Percentiles rank a stretch among this genome's conserved stretches.
Conservation (phyloP, 2,888 invertebrate species). For the Ornithoptera priamus region DNA sequence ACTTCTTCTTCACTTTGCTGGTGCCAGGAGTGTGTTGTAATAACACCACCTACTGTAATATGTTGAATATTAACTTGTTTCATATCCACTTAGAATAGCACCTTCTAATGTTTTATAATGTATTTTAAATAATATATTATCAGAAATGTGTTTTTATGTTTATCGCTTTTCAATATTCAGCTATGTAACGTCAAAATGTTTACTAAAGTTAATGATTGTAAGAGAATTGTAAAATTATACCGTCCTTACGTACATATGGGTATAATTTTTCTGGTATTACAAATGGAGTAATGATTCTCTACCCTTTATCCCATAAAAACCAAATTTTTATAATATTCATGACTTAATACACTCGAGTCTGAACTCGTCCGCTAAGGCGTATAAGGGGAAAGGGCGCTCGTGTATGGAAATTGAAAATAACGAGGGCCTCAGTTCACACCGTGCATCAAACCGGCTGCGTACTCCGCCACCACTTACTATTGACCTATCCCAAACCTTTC, state of each 20-base stretch:
- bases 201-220: too few species aligned
- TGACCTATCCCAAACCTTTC: conserved; percentile 57
- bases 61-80: conserved; percentile 22
- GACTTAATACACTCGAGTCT: conserved; percentile 71
- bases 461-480: conserved; percentile 59
- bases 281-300: not conserved
- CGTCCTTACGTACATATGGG: too few species aligned
- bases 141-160: not conserved
- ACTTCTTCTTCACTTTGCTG: conserved; percentile 57
- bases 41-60: conserved; percentile 64
- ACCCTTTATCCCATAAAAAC: conserved; percentile 21
- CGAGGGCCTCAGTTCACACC: conserved; percentile 75
- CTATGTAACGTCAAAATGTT: too few species aligned
- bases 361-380: conserved; percentile 67
- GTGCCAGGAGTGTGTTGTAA: conserved; percentile 68
- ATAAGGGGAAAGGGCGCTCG: conserved; percentile 70
- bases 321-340: conserved; percentile 75
- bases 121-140: not conserved
- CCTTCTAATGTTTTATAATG: not conserved
- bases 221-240: too few species aligned
- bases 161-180: not conserved
- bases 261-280: not conserved
- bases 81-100: conserved; percentile 13
- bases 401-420: conserved; percentile 80
- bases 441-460: conserved; percentile 70